Conservation (phyloP, 2,888 invertebrate species). For the Pseudococcus viburni region DNA sequence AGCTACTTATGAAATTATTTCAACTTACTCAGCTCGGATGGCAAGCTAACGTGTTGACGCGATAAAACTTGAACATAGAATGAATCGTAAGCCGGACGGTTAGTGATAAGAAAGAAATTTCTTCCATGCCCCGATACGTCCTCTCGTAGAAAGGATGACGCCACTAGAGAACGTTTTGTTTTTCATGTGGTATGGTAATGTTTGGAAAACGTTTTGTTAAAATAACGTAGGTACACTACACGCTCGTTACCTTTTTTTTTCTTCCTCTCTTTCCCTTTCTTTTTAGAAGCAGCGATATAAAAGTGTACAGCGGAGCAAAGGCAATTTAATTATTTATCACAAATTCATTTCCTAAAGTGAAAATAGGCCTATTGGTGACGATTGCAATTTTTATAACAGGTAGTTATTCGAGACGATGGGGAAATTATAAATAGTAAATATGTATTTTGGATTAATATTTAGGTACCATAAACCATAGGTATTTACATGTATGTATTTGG, state of each 20-base stretch:
- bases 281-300: background rate
- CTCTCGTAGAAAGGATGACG: conserved; percentile 49
- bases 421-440: background rate
- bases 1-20: background rate
- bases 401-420: background rate
- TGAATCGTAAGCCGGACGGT: conserved; percentile 48
- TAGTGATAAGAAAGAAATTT: conserved; percentile 51
- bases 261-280: background rate
- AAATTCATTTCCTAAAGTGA: background rate
- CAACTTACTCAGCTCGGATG: conserved; percentile 31
- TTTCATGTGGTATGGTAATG: conserved; percentile 16
- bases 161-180: conserved; percentile 43
- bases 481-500: background rate
- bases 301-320: background rate
- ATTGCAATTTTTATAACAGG: background rate
- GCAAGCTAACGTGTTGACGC: conserved; percentile 51
- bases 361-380: background rate
- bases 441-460: background rate
- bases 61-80: conserved; percentile 40
- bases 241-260: background rate
- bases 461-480: no score
- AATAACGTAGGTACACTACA: conserved; percentile 12
- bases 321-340: no score
- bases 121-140: background rate
- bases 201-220: conserved; percentile 24